Conservation (phyloP, 1,140 invertebrate species). For the Leguminivora glycinivorella region DNA sequence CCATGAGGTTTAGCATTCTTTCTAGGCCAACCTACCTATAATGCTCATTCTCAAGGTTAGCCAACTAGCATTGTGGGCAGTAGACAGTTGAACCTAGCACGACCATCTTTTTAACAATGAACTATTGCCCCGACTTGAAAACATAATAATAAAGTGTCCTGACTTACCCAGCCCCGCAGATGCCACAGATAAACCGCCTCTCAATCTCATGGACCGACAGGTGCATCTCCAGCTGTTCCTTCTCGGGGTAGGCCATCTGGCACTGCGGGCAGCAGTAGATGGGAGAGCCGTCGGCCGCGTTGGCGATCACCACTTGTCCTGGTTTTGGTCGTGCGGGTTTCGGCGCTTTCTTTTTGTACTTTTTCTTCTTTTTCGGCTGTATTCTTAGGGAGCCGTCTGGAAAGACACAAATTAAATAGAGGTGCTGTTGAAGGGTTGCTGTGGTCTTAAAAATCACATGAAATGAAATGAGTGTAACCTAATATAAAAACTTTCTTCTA, state of each 20-base stretch:
- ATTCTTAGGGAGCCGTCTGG: slow-evolving; percentile 54
- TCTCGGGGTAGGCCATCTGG: slow-evolving; percentile 88
- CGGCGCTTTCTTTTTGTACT: slow-evolving; percentile 88
- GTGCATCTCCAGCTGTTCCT: slow-evolving; percentile 87
- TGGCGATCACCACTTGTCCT: slow-evolving; percentile 86
- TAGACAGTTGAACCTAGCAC: no score
- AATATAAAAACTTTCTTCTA: no score
- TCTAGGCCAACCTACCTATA: no score
- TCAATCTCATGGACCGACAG: slow-evolving; percentile 88
- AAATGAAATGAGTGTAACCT: no score
- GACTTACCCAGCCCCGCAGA: slow-evolving; percentile 78
- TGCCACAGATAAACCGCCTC: slow-evolving; percentile 82
- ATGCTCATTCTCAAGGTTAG: no score
- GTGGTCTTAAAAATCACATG: no score
- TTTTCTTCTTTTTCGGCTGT: slow-evolving; percentile 85
- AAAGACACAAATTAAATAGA: slow-evolving; percentile 10
- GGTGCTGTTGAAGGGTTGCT: no score
- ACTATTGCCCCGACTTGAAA: not conserved
- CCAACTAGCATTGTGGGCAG: no score
- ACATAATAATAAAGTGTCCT: slow-evolving; percentile 17
- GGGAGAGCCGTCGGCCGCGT: slow-evolving; percentile 84
- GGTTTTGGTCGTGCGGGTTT: slow-evolving; percentile 86
- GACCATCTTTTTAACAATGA: no score
- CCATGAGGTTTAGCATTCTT: no score
- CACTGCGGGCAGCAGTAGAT: slow-evolving; percentile 89